Base-by-base conservation (phyloP, 2,797 vertebrate genomes). In the Nyctibius grandis region DNA sequence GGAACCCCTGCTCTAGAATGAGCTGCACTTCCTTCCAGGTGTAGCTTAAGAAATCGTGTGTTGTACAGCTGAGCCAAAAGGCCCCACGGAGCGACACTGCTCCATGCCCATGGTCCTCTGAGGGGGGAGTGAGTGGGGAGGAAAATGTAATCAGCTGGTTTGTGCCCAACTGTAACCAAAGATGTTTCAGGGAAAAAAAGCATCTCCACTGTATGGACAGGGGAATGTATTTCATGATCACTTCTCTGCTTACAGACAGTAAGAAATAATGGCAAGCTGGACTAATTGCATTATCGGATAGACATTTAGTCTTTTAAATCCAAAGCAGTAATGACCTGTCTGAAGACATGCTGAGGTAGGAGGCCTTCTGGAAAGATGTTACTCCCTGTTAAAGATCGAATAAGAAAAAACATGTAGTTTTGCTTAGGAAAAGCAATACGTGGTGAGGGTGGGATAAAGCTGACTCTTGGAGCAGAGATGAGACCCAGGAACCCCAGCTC, bases 281-380 rank as follows among this genome's bases (percentile, higher is more conserved):
- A 76, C 93, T 96, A 95, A 96, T 93, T 90, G 73, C 80, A 70
- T 97, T 94, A 95, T 85, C 79, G 94, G 95, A 94, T 94, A 93
- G 96, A 82, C 90, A 84, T 88, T 88, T 75, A 96, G 96, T 88
- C 94, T 91, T 95, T 90, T 82, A 96, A 95, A 96, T 96, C 91
- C 94, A 70, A 87, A 95, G 82, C 69, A 91, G 80, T 61, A 94
- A 84, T 9, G 1, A 94, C 91, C 85, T 94, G 65, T 53, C 77
- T 88, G 88, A 61, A 95, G 65, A 81, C 1, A 4, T 69, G 87
- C 76, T 84, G 85, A 84, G 59, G 73, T 91, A 91, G 92, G 92
- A 83, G 59, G 38, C 69, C 88, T 76, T 75, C 80, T 88, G 61
- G 64, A 89, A 65, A 40, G n/a, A 22, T 77, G 42, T 89, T 78